Conservation (phyloP, 2,113 vertebrate genomes). For the Sinocyclocheilus grahami region DNA sequence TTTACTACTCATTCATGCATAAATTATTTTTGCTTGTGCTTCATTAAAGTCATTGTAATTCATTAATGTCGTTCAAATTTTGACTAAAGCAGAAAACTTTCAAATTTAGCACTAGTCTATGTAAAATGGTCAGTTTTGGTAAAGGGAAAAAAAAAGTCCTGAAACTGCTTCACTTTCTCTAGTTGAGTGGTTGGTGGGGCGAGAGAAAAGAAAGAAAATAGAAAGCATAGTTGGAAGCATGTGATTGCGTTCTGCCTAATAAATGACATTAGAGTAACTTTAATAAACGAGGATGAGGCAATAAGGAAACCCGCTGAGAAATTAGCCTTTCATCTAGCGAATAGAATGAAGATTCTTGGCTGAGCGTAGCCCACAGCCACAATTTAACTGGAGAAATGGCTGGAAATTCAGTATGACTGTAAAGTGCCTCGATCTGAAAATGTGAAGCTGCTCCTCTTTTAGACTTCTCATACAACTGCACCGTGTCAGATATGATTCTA, state of each 20-base stretch:
- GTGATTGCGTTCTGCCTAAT: conserved; percentile 42
- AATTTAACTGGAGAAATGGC: conserved; percentile 47
- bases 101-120: neutral
- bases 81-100: neutral
- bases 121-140: neutral
- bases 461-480: conserved; percentile 14
- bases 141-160: neutral
- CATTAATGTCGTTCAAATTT: neutral
- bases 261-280: conserved; percentile 58
- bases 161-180: neutral
- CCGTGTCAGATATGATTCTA: conserved; percentile 33
- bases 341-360: conserved; percentile 37
- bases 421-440: conserved; percentile 19
- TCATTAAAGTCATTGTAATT: neutral
- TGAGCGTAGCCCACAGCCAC: conserved; percentile 45
- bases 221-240: conserved; percentile 2
- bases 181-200: neutral
- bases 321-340: conserved; percentile 49
- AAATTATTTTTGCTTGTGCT: neutral
- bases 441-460: conserved; percentile 11
- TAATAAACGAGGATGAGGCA: conserved; percentile 55
- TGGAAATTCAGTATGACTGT: conserved; percentile 20
- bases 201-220: conserved; percentile 8
- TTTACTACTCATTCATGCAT: neutral
- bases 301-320: conserved; percentile 57